Base-by-base conservation (phyloP, 37 sponge, comb jelly and placozoan genomes). In the Axinella damicornis region DNA sequence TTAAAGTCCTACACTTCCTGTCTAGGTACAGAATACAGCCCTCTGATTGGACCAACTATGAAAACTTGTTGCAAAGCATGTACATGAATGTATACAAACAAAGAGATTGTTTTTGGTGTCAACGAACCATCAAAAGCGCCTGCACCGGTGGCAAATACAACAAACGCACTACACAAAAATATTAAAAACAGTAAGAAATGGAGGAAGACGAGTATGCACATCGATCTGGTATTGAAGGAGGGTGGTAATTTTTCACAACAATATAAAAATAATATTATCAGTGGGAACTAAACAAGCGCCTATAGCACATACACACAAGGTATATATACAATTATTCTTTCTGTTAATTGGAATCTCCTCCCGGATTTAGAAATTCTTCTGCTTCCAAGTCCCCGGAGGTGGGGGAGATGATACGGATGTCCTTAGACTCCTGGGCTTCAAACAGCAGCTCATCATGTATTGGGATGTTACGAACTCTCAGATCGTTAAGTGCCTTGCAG, bases 401-500 rank as follows among this genome's bases (percentile, higher is more conserved):
- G 27, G 88, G 88, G 5, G 81, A 73, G 16, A 87, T 67, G 34
- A 87, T 87, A 17, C 81, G 81, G 64, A 87, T 74, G 58, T 87
- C 81, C 28, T 65, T 80, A 21, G 73, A 37, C 57, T 87, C 88
- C 28, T 78, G 78, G 24, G 88, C 73, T 54, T 87, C 88, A 57
- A 71, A 87, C 35, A 87, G 41, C 9, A 87, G 57, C 30, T 87
- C 88, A 41, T 87, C 88, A 59, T 80, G 36, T n/a, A 87, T 60
- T 56, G 70, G 76, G 2, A 76, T 19, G 22, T 82, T 69, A 19
- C 70, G 18, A 6, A 65, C 41, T 27, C 60, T 32, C 27, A 93
- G 81, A 17, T 89, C 89, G 33, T 84, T 80, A 33, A 83, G 59
- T 13, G 94, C 94, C 57, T 81, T 80, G 54, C 85, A 83, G 77